phyloP scores from a whole-genome alignment of 2,888 invertebrate genomes.

The Stratiomys singularior region DNA sequence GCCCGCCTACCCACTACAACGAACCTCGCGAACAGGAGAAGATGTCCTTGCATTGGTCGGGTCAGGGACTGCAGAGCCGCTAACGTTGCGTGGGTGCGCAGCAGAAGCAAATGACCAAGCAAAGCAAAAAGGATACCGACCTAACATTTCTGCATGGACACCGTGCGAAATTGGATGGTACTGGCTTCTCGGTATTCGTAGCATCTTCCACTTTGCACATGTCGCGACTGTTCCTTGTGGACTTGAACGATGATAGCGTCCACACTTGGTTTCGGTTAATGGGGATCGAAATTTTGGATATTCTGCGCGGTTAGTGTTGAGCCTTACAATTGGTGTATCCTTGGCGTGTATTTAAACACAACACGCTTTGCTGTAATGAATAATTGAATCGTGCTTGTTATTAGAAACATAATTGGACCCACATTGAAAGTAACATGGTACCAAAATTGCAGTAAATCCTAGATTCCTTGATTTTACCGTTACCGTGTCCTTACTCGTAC shows the following conservation, averaged over 20 bases:
- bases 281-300: neutral
- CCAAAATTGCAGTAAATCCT: too few relatives aligned
- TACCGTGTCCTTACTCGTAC: too few relatives aligned
- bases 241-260: neutral
- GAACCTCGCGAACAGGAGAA: neutral
- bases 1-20: neutral
- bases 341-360: too few relatives aligned
- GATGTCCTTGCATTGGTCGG: slow-evolving; percentile 42
- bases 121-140: neutral
- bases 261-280: neutral
- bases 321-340: too few relatives aligned
- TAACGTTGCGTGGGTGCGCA: slow-evolving; percentile 39
- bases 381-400: too few relatives aligned
- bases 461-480: too few relatives aligned
- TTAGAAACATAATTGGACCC: too few relatives aligned
- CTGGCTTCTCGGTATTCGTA: neutral
- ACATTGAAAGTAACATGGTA: too few relatives aligned
- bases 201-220: neutral
- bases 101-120: neutral
- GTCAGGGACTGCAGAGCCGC: slow-evolving; percentile 41
- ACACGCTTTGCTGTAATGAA: too few relatives aligned
- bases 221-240: neutral
- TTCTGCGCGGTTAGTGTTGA: too few relatives aligned
- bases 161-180: neutral
- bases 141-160: neutral